Evolutionary conservation across 2,888 invertebrate genomes (phyloP).

Genomic region (Erebia palarica): DNA sequence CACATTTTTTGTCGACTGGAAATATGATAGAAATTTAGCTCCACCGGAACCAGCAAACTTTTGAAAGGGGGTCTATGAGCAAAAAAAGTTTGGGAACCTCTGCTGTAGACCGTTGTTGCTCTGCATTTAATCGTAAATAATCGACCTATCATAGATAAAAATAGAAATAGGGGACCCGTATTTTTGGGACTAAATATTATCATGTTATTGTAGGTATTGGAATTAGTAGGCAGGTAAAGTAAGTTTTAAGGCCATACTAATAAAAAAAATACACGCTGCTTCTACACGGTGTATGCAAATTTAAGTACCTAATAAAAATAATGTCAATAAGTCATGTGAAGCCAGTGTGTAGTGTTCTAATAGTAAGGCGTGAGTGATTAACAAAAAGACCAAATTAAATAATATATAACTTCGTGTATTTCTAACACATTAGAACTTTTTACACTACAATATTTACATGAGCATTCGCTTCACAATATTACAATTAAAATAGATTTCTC

Average conservation of each 20-base stretch:
- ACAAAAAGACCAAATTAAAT: conserved; percentile 39
- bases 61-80: too few relatives aligned
- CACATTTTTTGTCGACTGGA: too few relatives aligned
- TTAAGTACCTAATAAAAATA: too few relatives aligned
- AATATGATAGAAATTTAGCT: too few relatives aligned
- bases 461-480: conserved; percentile 80
- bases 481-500: conserved; percentile 79
- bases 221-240: background rate
- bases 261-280: background rate
- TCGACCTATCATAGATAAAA: conserved; percentile 7
- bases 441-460: conserved; percentile 81
- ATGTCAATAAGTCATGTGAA: too few relatives aligned
- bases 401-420: conserved; percentile 63
- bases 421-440: conserved; percentile 79
- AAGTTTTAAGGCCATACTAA: background rate
- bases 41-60: too few relatives aligned
- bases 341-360: too few relatives aligned
- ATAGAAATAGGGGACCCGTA: conserved; percentile 21
- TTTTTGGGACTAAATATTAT: conserved; percentile 1
- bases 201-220: background rate
- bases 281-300: too few relatives aligned
- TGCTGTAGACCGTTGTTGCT: background rate
- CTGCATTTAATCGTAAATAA: background rate
- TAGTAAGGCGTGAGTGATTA: too few relatives aligned
- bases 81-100: too few relatives aligned